Evolutionary conservation across 2,113 vertebrate species (phyloP).

Genomic region (Corythornis vintsioides): DNA sequence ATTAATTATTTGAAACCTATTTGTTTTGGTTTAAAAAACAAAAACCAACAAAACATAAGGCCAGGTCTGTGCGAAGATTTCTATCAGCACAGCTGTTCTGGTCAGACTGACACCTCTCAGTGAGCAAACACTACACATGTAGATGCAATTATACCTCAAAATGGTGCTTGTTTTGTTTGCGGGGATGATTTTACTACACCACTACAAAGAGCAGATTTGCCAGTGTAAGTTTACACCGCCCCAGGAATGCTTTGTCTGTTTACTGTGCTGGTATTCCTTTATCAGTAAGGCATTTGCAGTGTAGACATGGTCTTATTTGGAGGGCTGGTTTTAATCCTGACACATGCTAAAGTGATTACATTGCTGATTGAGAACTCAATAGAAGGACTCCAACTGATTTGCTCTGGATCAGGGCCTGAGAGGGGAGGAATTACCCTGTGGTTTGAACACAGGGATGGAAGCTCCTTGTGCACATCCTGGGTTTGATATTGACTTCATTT

Average conservation of each 20-base stretch:
- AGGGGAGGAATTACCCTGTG: slow-evolving; percentile 64
- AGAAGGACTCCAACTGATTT: slow-evolving; percentile 70
- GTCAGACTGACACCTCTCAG: slow-evolving; percentile 71
- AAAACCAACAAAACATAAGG: not conserved
- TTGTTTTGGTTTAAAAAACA: not conserved
- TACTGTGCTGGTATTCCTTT: slow-evolving; percentile 72
- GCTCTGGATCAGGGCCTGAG: slow-evolving; percentile 68
- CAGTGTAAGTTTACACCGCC: slow-evolving; percentile 70
- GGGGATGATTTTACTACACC: slow-evolving; percentile 69
- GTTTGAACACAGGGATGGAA: slow-evolving; percentile 49
- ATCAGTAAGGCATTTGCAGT: slow-evolving; percentile 70
- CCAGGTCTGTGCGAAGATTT: slow-evolving; percentile 45
- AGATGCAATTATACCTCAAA: slow-evolving; percentile 71
- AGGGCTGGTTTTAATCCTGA: slow-evolving; percentile 73
- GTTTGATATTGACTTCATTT: slow-evolving; percentile 41
- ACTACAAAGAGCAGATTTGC: slow-evolving; percentile 70
- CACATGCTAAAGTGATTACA: slow-evolving; percentile 74
- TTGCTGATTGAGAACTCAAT: slow-evolving; percentile 71
- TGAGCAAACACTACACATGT: slow-evolving; percentile 70
- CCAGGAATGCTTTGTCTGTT: slow-evolving; percentile 72
- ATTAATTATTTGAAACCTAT: slow-evolving; percentile 38
- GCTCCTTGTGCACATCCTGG: slow-evolving; percentile 9
- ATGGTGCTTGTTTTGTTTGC: slow-evolving; percentile 67
- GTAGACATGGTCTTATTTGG: slow-evolving; percentile 70
- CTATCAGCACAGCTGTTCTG: slow-evolving; percentile 67